Percentiles rank a stretch among this genome's conserved stretches.
These are phyloP conservation scores for Poecilobothrus nobilitatus DNA, from an alignment of 2,888 invertebrate species.

Conservation along the genomic window DNA sequence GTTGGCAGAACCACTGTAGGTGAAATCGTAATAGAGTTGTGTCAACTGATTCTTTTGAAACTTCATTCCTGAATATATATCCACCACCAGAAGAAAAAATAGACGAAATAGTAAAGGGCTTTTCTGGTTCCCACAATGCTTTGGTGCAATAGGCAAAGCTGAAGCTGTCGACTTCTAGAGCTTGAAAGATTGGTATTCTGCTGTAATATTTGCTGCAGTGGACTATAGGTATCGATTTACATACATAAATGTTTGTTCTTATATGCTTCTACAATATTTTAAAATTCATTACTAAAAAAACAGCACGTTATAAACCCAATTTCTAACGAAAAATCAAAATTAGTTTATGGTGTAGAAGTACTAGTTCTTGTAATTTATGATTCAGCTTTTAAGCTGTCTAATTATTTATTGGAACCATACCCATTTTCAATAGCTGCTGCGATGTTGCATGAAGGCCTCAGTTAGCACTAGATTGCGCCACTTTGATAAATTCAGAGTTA, in stretches of 20 bases:
- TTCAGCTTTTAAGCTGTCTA: no score
- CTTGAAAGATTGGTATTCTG: conserved; percentile 15
- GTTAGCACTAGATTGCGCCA: no score
- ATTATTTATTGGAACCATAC: conserved; percentile 11
- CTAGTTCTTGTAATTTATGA: conserved; percentile 10
- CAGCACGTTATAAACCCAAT: not conserved
- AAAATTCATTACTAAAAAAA: conserved; percentile 11
- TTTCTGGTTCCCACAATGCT: no score
- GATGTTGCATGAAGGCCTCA: no score
- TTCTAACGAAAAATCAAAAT: not conserved
- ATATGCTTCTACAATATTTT: conserved; percentile 11
- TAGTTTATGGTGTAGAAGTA: conserved; percentile 3
- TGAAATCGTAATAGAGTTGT: no score
- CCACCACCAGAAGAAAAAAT: no score
- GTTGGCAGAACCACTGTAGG: no score
- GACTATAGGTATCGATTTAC: conserved; percentile 12
- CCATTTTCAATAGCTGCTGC: conserved; percentile 7
- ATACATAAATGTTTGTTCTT: conserved; percentile 11
- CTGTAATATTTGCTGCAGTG: conserved; percentile 10
- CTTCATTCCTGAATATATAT: no score
- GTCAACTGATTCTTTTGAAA: no score
- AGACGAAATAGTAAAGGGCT: no score
- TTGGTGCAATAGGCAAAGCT: not conserved
- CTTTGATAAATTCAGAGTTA: no score
- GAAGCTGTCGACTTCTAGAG: no score